These are phyloP conservation scores for Apotomis capreana DNA, from an alignment of 2,888 invertebrate genomes.

Conservation along the genomic window DNA sequence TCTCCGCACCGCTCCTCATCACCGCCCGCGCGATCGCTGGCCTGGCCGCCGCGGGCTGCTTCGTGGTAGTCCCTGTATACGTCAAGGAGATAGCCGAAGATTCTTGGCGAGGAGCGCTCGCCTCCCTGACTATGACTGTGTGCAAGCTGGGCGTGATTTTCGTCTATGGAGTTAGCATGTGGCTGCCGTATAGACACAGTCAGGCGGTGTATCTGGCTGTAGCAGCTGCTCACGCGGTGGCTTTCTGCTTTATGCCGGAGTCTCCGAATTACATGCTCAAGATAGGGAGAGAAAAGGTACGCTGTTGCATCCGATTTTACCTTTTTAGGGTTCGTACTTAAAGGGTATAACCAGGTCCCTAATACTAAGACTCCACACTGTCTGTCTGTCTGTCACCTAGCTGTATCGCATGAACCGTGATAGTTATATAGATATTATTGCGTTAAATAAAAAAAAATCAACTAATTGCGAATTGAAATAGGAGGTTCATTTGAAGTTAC, in stretches of 20 bases:
- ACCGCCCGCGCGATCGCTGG: conserved; percentile 62
- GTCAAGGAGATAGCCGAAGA: conserved; percentile 69
- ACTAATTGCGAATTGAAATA: no score
- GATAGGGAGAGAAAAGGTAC: conserved; percentile 64
- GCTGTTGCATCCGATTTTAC: background rate
- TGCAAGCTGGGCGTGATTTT: conserved; percentile 71
- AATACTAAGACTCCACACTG: no score
- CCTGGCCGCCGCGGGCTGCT: conserved; percentile 64
- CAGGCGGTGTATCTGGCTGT: conserved; percentile 61
- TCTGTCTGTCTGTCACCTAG: no score
- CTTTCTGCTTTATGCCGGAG: conserved; percentile 70
- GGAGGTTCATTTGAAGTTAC: no score
- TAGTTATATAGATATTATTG: no score
- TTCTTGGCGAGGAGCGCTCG: conserved; percentile 61
- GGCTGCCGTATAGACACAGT: conserved; percentile 56
- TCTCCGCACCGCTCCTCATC: conserved; percentile 57
- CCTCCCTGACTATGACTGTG: conserved; percentile 66
- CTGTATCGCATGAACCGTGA: no score
- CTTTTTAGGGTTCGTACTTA: background rate
- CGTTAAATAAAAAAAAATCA: no score
- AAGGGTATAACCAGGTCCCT: no score
- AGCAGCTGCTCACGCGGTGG: conserved; percentile 54
- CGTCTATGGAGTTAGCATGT: conserved; percentile 66
- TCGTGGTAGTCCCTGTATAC: conserved; percentile 66
- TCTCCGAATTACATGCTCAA: conserved; percentile 69